Base-by-base conservation (phyloP, 2,888 invertebrate species). In the Tenthredo distinguenda region DNA sequence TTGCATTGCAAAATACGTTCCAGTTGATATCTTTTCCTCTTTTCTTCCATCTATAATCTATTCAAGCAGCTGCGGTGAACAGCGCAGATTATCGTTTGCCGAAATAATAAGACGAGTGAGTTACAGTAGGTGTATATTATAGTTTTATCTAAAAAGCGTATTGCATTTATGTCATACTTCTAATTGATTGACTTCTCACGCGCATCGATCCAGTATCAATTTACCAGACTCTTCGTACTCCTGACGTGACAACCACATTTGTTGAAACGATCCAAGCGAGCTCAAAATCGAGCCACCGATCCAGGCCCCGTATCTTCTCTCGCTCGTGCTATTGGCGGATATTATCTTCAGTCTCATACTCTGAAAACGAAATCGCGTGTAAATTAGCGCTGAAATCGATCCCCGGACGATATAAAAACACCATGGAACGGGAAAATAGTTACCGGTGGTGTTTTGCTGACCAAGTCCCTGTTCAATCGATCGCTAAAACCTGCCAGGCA, bases 171-270 rank as follows among this genome's bases (percentile, higher is more conserved):
- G 4, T 43, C 21, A 31, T n/a, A 37, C 21, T 74, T 74, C n/a
- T 43, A 26, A 74, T 21, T 74, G 72, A 74, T 74, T 74, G 72
- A 74, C 40, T 55, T 47, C 34, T 83, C 34, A 91, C 84, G 90
- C 89, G 88, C 91, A 91, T 87, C 91, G 88, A 85, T 94, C 94
- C 55, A 94, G 92, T 84, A 94, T 92, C 50, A 94, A 92, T 91
- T 96, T 96, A 10, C 97, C 97, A 21, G 95, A 95, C 91, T 97
- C 97, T 87, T 97, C 96, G 92, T 96, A 97, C 90, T 97, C 97
- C 90, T 96, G 96, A 89, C 96, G 96, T 18, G 96, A 96, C 84
- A 97, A 95, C 97, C 97, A 97, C 95, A 96, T 95, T 91, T 97
- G 96, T 90, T 97, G 97, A 92, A 97, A 97, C 1, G 96, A 96